Conservation (phyloP, 2,888 invertebrate species). For the Athalia rosae region DNA sequence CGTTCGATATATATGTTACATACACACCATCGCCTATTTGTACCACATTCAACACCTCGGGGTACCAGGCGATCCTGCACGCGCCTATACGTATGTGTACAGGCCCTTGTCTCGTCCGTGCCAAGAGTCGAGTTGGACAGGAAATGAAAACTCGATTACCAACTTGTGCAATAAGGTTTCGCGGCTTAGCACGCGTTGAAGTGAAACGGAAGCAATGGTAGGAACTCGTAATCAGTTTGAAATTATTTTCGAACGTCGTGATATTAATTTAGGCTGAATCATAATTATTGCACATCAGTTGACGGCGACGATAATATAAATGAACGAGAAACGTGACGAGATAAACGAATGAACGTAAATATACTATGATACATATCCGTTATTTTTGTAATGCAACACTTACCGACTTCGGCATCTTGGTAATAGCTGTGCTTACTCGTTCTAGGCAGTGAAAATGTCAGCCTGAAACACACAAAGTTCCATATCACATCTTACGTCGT, state of each 20-base stretch:
- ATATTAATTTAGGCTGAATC: constrained; percentile 21
- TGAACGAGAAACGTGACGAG: too few relatives aligned
- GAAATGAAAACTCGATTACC: constrained; percentile 15
- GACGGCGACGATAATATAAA: too few relatives aligned
- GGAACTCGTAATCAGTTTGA: not conserved
- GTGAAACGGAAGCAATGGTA: not conserved
- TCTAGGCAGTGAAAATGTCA: constrained; percentile 60
- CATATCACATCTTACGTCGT: constrained; percentile 6
- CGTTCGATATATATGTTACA: too few relatives aligned
- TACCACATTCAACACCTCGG: too few relatives aligned
- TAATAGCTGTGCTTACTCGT: constrained; percentile 55
- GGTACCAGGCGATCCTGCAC: too few relatives aligned
- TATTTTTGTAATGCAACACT: constrained; percentile 52
- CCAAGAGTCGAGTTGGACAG: not conserved
- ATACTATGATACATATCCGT: not conserved
- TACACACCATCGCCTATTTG: too few relatives aligned
- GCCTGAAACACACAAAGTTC: constrained; percentile 61
- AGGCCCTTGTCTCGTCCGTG: too few relatives aligned
- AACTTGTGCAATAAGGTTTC: constrained; percentile 28
- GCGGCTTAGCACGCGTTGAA: not conserved
- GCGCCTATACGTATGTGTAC: too few relatives aligned
- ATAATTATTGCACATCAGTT: constrained; percentile 17
- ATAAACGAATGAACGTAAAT: too few relatives aligned
- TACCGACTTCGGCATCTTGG: constrained; percentile 70
- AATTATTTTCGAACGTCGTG: not conserved